A percentile compares a stretch with the other conserved stretches of the same genome.
phyloP scores from a whole-genome alignment of 2,113 vertebrate species.

The Psittacula cyanocephala region DNA sequence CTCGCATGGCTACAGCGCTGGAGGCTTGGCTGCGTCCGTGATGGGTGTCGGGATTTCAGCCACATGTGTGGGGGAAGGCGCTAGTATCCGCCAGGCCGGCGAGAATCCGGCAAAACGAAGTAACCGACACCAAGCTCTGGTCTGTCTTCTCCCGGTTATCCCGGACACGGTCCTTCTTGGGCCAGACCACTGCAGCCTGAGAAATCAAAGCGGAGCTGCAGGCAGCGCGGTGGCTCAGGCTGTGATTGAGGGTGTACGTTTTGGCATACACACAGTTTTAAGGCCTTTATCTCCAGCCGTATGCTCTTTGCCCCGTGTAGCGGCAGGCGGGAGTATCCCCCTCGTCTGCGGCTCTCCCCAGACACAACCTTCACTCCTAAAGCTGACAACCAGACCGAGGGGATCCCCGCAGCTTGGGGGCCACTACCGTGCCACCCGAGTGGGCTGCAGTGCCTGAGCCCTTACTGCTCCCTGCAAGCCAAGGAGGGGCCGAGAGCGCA shows the following conservation, averaged over 20 bases:
- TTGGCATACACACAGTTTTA: fast-evolving
- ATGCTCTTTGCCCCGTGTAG: background rate
- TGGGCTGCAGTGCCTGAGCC: background rate
- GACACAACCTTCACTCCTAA: fast-evolving
- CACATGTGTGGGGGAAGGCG: background rate
- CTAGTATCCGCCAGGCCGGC: background rate
- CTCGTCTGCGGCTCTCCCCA: background rate
- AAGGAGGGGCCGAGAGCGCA: background rate
- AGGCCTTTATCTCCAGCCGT: background rate
- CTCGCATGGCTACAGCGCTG: background rate
- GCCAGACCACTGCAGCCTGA: background rate
- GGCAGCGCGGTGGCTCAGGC: background rate
- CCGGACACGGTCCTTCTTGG: fast-evolving
- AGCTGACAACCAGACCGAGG: background rate
- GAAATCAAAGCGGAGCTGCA: background rate
- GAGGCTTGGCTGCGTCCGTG: background rate
- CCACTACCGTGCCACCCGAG: fast-evolving
- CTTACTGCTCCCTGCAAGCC: background rate
- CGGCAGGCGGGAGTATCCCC: fast-evolving
- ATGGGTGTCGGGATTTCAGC: background rate
- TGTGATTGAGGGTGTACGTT: background rate
- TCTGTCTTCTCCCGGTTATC: background rate
- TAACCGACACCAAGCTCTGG: fast-evolving
- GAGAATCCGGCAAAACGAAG: background rate
- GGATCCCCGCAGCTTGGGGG: background rate